Evolutionary conservation across 1,140 invertebrate species (phyloP).

Genomic region (Meteorus sp.): DNA sequence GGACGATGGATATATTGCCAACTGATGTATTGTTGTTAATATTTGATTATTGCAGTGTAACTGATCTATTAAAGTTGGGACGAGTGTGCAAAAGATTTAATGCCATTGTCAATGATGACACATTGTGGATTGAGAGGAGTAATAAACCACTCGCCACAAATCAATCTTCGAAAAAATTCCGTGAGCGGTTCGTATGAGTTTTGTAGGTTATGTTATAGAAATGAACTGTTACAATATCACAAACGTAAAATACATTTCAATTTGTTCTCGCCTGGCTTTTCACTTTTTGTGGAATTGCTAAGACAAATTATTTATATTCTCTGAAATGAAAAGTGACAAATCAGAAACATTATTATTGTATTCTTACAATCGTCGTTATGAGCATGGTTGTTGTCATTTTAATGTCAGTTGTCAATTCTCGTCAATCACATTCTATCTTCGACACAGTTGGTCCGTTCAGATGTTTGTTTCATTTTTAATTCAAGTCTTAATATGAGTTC

Average conservation of each 20-base stretch:
- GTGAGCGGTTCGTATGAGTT: constrained; percentile 38
- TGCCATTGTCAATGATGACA: constrained; percentile 38
- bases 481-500: too few species aligned
- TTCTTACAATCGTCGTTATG: too few species aligned
- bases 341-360: too few species aligned
- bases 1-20: constrained; percentile 48
- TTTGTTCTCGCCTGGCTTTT: too few species aligned
- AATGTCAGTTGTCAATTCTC: too few species aligned
- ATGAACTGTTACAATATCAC: not conserved
- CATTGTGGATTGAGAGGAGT: constrained; percentile 44
- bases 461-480: too few species aligned
- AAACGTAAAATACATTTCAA: too few species aligned
- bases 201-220: constrained; percentile 35
- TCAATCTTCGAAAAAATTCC: constrained; percentile 46
- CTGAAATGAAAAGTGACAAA: not conserved
- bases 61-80: constrained; percentile 49
- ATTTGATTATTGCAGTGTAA: constrained; percentile 51
- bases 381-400: too few species aligned
- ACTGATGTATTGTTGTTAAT: constrained; percentile 50
- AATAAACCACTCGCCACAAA: constrained; percentile 48
- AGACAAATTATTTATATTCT: too few species aligned
- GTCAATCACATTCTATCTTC: too few species aligned
- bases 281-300: too few species aligned
- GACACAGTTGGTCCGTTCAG: too few species aligned
- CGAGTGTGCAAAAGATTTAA: constrained; percentile 49